These are phyloP conservation scores for Camponotus pennsylvanicus DNA, from an alignment of 1,140 invertebrate genomes.

Conservation along the genomic window DNA sequence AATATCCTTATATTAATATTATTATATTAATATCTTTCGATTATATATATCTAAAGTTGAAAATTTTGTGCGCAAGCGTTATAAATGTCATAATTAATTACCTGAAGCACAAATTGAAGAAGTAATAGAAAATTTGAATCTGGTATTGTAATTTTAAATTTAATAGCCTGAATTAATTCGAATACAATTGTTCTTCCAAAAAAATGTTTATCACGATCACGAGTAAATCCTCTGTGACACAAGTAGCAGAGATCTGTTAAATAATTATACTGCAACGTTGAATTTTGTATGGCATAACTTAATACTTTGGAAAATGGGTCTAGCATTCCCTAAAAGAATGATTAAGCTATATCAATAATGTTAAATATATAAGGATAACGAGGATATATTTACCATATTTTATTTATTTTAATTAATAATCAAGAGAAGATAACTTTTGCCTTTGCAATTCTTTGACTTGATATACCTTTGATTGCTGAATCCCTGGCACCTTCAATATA, in stretches of 20 bases:
- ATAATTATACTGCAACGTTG: constrained; percentile 93
- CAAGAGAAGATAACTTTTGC: background rate
- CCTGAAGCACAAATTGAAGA: constrained; percentile 95
- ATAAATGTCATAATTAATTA: constrained; percentile 77
- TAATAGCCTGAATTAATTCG: constrained; percentile 97
- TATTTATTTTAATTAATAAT: background rate
- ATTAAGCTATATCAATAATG: background rate
- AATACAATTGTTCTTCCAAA: constrained; percentile 96
- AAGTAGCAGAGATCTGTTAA: constrained; percentile 96
- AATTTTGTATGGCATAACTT: constrained; percentile 96
- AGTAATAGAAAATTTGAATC: constrained; percentile 97
- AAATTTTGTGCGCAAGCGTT: background rate
- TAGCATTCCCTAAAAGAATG: constrained; percentile 89
- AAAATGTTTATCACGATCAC: constrained; percentile 97
- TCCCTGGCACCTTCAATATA: constrained; percentile 94
- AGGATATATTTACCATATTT: no score
- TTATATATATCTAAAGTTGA: constrained; percentile 5
- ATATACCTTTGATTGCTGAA: constrained; percentile 92
- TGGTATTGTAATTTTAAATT: constrained; percentile 97
- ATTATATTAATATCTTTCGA: constrained; percentile 29
- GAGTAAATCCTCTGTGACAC: constrained; percentile 94
- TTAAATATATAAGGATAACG: background rate
- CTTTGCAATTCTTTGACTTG: background rate
- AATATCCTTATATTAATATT: constrained; percentile 88
- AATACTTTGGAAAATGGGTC: constrained; percentile 99